Base-by-base conservation (phyloP, 2,113 vertebrate species). In the Poeciliopsis turrubarensis region DNA sequence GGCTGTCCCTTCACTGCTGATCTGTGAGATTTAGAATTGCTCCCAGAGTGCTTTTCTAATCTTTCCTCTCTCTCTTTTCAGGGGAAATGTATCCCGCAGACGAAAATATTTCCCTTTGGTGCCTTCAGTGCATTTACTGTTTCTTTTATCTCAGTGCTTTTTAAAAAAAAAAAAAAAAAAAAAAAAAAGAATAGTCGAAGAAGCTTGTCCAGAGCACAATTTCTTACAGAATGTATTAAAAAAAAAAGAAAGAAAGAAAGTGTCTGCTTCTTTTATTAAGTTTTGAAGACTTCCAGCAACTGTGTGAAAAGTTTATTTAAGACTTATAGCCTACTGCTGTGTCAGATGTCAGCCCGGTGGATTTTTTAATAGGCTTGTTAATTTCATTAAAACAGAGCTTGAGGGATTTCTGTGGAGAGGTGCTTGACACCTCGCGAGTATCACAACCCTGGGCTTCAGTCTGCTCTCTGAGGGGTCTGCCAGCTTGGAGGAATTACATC, bases 401-500 rank as follows among this genome's bases (percentile, higher is more conserved):
- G 71, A 76, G 79, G 83, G 83, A 75, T 82, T 78, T 89, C 81
- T 81, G 29, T 44, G 87, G 86, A 65, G 74, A 85, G 83, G 75
- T 77, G 67, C 78, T 85, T 87, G 79, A 85, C 89, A 87, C 85
- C 83, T 78, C 41, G 22, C 74, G 19, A 80, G 72, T 82, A 65
- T 85, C 75, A 30, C 72, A 84, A 89, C 85, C 86, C 70, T 26
- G 60, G 72, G 71, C 81, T 79, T 78, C 68, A n/a, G 82, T 84
- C 71, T 60, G 54, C 81, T 77, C 86, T 15, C 54, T 32, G 22
- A 73, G 85, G 73, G 87, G 81, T 85, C 88, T 54, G 80, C 72
- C 73, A 70, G 68, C 86, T 92, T 78, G 86, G 92, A 89, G 91
- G 93, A 91, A 91, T 93, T 91, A 82, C 84, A 91, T 91, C 84